A percentile compares a stretch with the other conserved stretches of the same genome.
phyloP scores from a whole-genome alignment of 2,797 vertebrate genomes.

The Lindbergichthys nudifrons region DNA sequence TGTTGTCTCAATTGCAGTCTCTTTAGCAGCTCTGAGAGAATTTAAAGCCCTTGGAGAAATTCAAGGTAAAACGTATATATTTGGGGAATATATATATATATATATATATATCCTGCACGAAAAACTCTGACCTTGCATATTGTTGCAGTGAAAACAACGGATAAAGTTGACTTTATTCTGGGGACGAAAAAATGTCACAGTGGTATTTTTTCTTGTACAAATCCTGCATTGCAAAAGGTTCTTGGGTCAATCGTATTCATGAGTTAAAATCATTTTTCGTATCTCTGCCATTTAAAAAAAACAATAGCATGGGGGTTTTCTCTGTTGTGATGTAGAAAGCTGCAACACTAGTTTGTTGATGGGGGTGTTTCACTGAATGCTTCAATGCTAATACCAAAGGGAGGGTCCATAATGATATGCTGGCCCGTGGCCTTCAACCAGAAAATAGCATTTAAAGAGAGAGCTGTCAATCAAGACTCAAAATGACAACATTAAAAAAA shows the following conservation, averaged over 20 bases:
- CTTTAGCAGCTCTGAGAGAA: constrained; percentile 76
- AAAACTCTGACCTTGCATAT: constrained; percentile 37
- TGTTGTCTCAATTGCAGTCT: constrained; percentile 84
- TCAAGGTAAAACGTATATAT: neutral
- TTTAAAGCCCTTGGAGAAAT: constrained; percentile 69
- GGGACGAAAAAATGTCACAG: neutral
- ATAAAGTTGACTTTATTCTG: constrained; percentile 15
- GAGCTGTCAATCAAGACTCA: too few relatives aligned
- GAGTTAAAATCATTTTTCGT: neutral
- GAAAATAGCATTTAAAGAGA: too few relatives aligned
- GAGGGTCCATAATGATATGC: too few relatives aligned
- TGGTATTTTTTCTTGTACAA: neutral
- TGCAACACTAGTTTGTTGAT: neutral
- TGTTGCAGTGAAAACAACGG: constrained; percentile 18
- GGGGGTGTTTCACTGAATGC: neutral
- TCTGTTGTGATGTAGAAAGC: neutral
- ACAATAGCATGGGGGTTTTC: neutral
- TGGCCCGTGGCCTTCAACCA: too few relatives aligned
- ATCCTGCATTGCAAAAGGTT: neutral
- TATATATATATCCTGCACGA: constrained; percentile 4
- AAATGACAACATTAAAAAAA: too few relatives aligned
- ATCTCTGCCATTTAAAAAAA: neutral
- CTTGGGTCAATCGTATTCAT: neutral
- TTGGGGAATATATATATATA: too few relatives aligned
- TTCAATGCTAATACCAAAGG: too few relatives aligned